These are phyloP conservation scores for Oscheius sp. DNA, from an alignment of 2,888 invertebrate genomes.

Conservation along the genomic window DNA sequence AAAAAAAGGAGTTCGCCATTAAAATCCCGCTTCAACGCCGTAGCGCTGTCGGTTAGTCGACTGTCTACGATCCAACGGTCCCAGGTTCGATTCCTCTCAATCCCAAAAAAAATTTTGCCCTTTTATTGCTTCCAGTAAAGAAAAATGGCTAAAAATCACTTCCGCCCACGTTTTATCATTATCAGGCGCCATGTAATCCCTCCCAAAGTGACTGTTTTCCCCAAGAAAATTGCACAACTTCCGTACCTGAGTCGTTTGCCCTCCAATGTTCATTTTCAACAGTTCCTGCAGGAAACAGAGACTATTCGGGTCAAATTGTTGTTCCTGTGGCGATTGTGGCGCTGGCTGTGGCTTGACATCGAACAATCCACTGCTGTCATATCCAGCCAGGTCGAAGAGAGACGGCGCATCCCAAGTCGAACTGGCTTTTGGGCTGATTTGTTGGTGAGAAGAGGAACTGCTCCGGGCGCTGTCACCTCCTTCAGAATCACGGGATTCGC, in stretches of 20 bases:
- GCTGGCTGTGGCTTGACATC: slow-evolving; percentile 36
- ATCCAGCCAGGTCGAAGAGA: slow-evolving; percentile 34
- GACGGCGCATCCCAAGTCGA: slow-evolving; percentile 42
- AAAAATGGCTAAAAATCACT: background rate
- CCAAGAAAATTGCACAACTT: too few relatives aligned
- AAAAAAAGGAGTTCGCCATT: too few relatives aligned
- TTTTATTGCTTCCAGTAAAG: too few relatives aligned
- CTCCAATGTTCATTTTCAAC: slow-evolving; percentile 51
- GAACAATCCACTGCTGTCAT: slow-evolving; percentile 36
- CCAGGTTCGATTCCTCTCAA: too few relatives aligned
- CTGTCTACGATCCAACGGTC: too few relatives aligned
- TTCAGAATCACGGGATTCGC: slow-evolving; percentile 42
- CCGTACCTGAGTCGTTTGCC: slow-evolving; percentile 1
- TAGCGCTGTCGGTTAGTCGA: too few relatives aligned
- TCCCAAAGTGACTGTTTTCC: background rate
- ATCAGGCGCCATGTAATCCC: slow-evolving; percentile 21
- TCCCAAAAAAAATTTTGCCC: too few relatives aligned
- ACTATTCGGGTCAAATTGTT: slow-evolving; percentile 32
- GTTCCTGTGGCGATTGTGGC: background rate
- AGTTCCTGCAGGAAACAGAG: slow-evolving; percentile 52
- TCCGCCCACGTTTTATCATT: background rate
- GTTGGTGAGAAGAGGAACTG: slow-evolving; percentile 51
- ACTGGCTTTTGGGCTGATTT: slow-evolving; percentile 46
- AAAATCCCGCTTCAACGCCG: too few relatives aligned
- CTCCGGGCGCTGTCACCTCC: slow-evolving; percentile 49